A percentile compares a stretch with the other conserved stretches of the same genome.
phyloP scores from a whole-genome alignment of 2,113 vertebrate species.

The Oriolus oriolus region DNA sequence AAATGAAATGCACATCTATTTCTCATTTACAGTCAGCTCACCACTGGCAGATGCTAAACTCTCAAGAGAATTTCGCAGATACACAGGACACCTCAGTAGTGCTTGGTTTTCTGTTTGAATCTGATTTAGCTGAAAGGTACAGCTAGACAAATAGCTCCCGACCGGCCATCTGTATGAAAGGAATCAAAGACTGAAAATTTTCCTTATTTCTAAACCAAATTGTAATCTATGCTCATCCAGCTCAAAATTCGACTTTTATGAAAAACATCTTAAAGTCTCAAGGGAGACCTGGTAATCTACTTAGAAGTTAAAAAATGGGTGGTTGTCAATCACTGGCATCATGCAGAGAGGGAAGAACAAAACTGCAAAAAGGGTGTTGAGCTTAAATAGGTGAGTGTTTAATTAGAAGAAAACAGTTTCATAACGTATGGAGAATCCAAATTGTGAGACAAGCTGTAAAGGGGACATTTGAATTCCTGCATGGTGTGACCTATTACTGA shows the following conservation, averaged over 20 bases:
- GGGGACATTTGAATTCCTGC: not conserved
- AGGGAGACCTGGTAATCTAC: not conserved
- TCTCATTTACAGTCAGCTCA: not conserved
- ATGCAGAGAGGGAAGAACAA: not conserved
- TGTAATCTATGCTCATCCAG: not conserved
- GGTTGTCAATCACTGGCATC: not conserved
- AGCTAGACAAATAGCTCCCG: not conserved
- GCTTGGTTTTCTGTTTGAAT: not conserved
- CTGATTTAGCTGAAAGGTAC: constrained; percentile 17
- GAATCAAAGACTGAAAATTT: not conserved
- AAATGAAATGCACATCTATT: not conserved
- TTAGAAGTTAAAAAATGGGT: not conserved
- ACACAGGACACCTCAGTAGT: not conserved
- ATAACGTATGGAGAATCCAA: not conserved
- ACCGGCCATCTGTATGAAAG: not conserved
- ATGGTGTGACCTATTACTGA: not conserved
- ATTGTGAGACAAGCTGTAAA: not conserved
- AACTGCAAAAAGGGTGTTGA: not conserved
- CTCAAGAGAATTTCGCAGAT: not conserved
- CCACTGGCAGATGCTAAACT: not conserved
- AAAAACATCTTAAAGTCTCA: not conserved
- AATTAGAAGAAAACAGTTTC: not conserved
- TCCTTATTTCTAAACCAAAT: not conserved
- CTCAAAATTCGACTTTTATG: not conserved
- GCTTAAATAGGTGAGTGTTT: not conserved